Base-by-base conservation (phyloP, 1,140 invertebrate genomes). In the Drosophila lini region DNA sequence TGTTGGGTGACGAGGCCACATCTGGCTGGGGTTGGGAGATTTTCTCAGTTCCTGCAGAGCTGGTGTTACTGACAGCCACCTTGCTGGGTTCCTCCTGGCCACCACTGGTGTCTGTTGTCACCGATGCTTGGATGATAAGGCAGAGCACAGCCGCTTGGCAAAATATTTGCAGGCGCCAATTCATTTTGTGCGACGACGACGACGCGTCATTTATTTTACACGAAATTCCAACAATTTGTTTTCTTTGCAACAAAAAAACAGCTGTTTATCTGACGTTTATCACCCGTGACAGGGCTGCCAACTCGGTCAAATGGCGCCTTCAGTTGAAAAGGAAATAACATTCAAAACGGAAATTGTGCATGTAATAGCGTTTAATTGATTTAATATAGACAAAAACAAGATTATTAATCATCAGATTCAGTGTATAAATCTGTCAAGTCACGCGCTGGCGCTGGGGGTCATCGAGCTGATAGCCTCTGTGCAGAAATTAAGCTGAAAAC, bases 321-420 rank as follows among this genome's bases (percentile, higher is more conserved):
- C 8, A 36, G 11, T 28, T 40, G 65, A 15, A 22, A 22, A 22
- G 42, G 10, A 3, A 53, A 15, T 22, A 28, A 59, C 36, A 67
- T 71, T 69, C 11, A 53, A 71, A 71, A 50, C 36, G 36, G 52
- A 71, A 70, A 71, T 70, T 80, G 65, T 82, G 59, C 55, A 15
- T 42, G 56, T 70, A 81, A 79, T 74, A 74, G 59, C 50, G 25
- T 52, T 59, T 47, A 64, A 69, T 78, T 74, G 32, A 41, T 75
- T 75, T n/a, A 31, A 47, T 13, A 47, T 9, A 69, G 19, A 47
- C 42, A 53, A 56, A 64, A 74, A 62, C 25, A 50, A 52, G 22
- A 22, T 38, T 67, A 59, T 78, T 50, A 63, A 56, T 60, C 53
- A 57, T 62, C 22, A 50, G 47, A 19, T 57, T 44, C 38, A 50